These are phyloP conservation scores for Gasterosteus aculeatus DNA, from an alignment of 2,113 vertebrate genomes.

Conservation along the genomic window DNA sequence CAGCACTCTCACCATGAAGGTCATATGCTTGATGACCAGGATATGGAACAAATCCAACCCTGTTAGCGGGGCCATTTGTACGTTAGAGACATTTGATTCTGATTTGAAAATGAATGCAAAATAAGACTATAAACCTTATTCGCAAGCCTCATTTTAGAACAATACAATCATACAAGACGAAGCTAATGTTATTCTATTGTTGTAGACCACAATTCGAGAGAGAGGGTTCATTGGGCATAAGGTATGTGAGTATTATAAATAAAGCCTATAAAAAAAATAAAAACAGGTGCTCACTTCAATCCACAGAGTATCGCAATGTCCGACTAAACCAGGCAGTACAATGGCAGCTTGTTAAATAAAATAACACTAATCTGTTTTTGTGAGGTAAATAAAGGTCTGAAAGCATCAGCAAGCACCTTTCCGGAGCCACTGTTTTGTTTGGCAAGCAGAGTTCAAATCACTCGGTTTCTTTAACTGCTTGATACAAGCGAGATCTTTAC, in stretches of 20 bases:
- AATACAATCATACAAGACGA: not conserved
- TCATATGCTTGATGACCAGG: not conserved
- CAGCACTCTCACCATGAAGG: conserved; percentile 33
- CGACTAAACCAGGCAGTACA: conserved; percentile 23
- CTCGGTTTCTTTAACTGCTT: conserved; percentile 42
- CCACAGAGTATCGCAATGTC: conserved; percentile 1
- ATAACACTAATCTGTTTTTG: conserved; percentile 51
- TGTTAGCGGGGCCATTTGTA: not conserved
- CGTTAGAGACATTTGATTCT: not conserved
- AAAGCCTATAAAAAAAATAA: not conserved
- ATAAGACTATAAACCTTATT: not conserved
- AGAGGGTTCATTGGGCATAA: not conserved
- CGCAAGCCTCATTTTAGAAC: not conserved
- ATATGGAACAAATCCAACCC: not conserved
- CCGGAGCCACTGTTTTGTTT: conserved; percentile 51
- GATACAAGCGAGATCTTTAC: conserved; percentile 15
- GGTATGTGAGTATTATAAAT: not conserved
- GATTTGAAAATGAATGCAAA: not conserved
- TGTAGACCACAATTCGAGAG: not conserved
- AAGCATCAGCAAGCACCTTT: conserved; percentile 27
- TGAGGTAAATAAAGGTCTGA: conserved; percentile 34
- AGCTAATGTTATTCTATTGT: not conserved
- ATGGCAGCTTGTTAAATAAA: conserved; percentile 30
- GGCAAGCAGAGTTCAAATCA: conserved; percentile 33
- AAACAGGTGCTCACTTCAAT: conserved; percentile 11